Evolutionary conservation across 2,797 vertebrate genomes (phyloP).

Genomic region (Alfaro cultratus): DNA sequence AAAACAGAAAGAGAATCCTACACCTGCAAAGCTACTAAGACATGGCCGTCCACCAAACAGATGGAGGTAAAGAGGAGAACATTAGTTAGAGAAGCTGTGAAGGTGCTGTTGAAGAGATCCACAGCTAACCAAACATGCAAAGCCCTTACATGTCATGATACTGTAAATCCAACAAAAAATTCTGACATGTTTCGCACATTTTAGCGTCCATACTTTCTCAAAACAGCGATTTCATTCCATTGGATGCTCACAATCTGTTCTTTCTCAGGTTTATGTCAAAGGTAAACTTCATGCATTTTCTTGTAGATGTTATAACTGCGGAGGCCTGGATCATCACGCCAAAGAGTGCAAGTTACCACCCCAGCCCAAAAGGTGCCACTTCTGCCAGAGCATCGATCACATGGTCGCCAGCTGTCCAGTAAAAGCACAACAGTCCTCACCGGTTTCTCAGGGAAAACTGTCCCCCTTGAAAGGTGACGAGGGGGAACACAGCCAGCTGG

Average conservation of each 20-base stretch:
- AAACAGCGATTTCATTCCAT: background rate
- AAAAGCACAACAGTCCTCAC: constrained; percentile 90
- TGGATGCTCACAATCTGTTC: background rate
- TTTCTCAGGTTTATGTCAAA: background rate
- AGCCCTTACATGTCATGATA: background rate
- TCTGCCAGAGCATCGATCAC: constrained; percentile 95
- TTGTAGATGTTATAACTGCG: constrained; percentile 95
- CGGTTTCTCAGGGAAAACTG: constrained; percentile 89
- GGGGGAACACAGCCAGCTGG: constrained; percentile 80
- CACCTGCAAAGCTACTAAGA: background rate
- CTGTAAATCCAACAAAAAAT: background rate
- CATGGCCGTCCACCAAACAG: background rate
- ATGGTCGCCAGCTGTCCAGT: constrained; percentile 95
- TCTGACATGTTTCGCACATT: background rate
- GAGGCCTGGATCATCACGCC: constrained; percentile 95
- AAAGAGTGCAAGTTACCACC: constrained; percentile 98
- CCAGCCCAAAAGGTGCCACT: constrained; percentile 98
- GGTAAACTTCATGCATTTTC: background rate
- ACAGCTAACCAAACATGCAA: background rate
- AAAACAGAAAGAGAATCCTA: background rate
- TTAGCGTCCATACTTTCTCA: background rate
- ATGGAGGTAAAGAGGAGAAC: background rate
- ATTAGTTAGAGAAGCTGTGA: background rate
- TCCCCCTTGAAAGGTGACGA: constrained; percentile 82
- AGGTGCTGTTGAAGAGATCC: background rate